Base-by-base conservation (phyloP, 2,797 vertebrate species). In the Anas bahamensis region DNA sequence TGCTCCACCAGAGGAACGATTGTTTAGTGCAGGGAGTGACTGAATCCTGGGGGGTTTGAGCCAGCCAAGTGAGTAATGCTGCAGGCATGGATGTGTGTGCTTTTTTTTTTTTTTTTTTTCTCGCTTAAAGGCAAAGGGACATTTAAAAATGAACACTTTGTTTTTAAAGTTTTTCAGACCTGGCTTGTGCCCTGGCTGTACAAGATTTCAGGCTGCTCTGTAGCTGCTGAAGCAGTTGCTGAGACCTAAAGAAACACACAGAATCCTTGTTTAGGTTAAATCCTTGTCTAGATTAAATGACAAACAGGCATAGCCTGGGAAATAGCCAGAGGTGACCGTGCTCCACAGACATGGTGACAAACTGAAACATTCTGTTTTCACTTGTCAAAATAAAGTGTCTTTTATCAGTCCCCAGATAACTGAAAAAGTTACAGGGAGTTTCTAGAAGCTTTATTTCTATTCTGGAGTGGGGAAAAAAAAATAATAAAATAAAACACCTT, bases 161-260 rank as follows among this genome's bases (percentile, higher is more conserved):
- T 55, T 88, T 88, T 75, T 21, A 55, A 68, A 85, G 5, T 44
- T 48, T 80, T 10, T 21, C 33, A 42, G 37, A 35, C 9, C 31
- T n/a, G 59, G 37, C 18, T 9, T 17, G 11, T 44, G 16, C 26
- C 15, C 39, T 81, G 29, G 17, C 10, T 63, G 21, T 52, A 28
- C 7, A 65, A 77, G 61, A 12, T 0, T 0, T 39, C 41, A 74
- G 39, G 7, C 35, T 72, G 44, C 19, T 16, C 11, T 39, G 28
- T 26, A 31, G 53, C 50, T 74, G 28, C 53, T 92, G 61, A 37
- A 80, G 46, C 22, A 29, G 44, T 64, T 1, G 0, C 14, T 75
- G 26, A 80, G 31, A 59, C 48, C 28, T 17, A 10, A n/a, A 65
- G 44, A 9, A 89, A 23, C 8, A 17, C 33, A 60, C 2, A 61